phyloP scores from a whole-genome alignment of 2,888 invertebrate genomes.

The Limenitis camilla region DNA sequence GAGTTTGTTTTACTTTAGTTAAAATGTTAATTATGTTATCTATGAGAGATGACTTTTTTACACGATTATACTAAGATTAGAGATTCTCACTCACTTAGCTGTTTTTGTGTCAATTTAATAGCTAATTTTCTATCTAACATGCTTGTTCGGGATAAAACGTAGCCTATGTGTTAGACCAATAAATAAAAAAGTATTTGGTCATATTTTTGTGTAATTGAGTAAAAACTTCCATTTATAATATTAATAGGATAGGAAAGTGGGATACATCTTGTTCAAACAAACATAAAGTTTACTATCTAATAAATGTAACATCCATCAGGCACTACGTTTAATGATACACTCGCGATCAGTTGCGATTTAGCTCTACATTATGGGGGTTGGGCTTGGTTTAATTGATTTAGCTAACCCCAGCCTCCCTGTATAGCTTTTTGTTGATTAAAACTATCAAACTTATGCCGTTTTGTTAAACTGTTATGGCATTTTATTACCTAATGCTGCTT shows the following conservation, averaged over 20 bases:
- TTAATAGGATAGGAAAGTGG: background rate
- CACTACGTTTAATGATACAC: constrained; percentile 6
- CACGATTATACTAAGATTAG: too few relatives aligned
- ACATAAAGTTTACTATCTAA: constrained; percentile 12
- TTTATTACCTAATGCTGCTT: too few relatives aligned
- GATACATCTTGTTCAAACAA: constrained; percentile 4
- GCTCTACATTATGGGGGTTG: constrained; percentile 13
- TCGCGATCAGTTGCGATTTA: constrained; percentile 11
- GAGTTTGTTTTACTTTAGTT: too few relatives aligned
- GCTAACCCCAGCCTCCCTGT: constrained; percentile 4
- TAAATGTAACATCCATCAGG: constrained; percentile 10
- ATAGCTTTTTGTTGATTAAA: constrained; percentile 13
- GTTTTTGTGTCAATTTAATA: too few relatives aligned
- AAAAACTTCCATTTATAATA: background rate
- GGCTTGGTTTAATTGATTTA: constrained; percentile 14
- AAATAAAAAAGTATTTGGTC: background rate
- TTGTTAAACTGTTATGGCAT: too few relatives aligned
- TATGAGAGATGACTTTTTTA: too few relatives aligned
- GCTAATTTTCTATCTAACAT: too few relatives aligned
- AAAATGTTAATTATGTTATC: too few relatives aligned
- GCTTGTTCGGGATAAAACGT: too few relatives aligned
- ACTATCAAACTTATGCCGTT: background rate
- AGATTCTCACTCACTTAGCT: too few relatives aligned
- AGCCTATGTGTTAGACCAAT: too few relatives aligned
- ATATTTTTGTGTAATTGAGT: background rate